A percentile compares a stretch with the other conserved stretches of the same genome.
Conservation (phyloP, 2,113 vertebrate genomes). For the Alosa alosa region DNA sequence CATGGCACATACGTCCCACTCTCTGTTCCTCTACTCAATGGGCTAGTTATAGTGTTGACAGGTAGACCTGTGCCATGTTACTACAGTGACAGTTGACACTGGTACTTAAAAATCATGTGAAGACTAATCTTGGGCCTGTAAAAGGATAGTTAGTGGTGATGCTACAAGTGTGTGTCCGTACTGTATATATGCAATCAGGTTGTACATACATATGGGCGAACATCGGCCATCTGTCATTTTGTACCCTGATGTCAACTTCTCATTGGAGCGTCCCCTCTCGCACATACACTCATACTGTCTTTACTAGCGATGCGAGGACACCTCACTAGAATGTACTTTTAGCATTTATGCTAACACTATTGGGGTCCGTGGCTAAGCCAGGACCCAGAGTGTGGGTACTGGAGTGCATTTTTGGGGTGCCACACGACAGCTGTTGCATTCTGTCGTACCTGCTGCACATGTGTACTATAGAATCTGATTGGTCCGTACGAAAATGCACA, state of each 20-base stretch:
- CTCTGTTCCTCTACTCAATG: background rate
- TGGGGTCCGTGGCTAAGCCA: background rate
- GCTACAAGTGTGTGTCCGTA: constrained; percentile 21
- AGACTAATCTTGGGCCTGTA: constrained; percentile 17
- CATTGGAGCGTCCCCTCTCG: constrained; percentile 18
- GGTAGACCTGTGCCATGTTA: background rate
- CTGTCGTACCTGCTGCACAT: constrained; percentile 11
- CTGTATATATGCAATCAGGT: constrained; percentile 46
- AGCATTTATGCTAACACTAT: background rate
- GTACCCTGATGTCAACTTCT: constrained; percentile 50
- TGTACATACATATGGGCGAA: constrained; percentile 40
- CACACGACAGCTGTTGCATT: background rate
- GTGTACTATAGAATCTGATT: constrained; percentile 8
- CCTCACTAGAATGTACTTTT: background rate
- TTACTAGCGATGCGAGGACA: constrained; percentile 5
- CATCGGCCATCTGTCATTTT: constrained; percentile 25
- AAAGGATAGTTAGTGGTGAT: constrained; percentile 24
- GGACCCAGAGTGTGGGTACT: background rate
- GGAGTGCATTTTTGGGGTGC: background rate
- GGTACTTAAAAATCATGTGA: background rate
- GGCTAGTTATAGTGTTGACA: too few species aligned
- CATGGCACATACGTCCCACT: background rate
- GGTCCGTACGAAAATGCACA: background rate
- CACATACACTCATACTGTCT: constrained; percentile 7
- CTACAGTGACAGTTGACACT: background rate